Evolutionary conservation across 2,888 invertebrate genomes (phyloP).

Genomic region (Perdita meconis): DNA sequence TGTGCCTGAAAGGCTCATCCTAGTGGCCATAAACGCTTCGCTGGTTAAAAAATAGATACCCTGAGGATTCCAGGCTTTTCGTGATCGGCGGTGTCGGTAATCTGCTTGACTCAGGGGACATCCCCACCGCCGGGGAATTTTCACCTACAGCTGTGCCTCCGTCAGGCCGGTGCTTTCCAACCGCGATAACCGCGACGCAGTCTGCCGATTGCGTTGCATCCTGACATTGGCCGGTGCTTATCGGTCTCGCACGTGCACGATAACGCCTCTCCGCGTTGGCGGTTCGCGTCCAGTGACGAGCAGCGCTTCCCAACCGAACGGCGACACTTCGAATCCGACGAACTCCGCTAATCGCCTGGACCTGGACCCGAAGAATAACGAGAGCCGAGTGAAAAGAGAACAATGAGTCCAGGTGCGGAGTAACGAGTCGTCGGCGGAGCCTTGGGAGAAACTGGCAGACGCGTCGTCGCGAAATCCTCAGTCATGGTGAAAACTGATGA

Average conservation of each 20-base stretch:
- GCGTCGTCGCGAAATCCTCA: background rate
- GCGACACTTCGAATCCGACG: background rate
- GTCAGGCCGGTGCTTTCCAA: slow-evolving; percentile 23
- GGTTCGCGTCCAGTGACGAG: slow-evolving; percentile 10
- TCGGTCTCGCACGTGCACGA: slow-evolving; percentile 59
- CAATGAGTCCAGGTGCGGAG: slow-evolving; percentile 2
- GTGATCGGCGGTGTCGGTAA: slow-evolving; percentile 35
- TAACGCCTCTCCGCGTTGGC: slow-evolving; percentile 45
- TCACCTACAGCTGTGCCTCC: background rate
- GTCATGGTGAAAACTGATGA: slow-evolving; percentile 1
- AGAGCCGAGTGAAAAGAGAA: background rate
- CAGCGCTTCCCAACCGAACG: slow-evolving; percentile 10
- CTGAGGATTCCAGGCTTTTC: background rate
- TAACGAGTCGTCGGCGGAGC: background rate
- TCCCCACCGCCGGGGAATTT: slow-evolving; percentile 3
- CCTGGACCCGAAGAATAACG: background rate
- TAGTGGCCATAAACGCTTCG: too few relatives aligned
- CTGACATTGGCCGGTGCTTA: slow-evolving; percentile 64
- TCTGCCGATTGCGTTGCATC: slow-evolving; percentile 51
- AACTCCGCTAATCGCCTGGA: background rate
- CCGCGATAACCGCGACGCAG: slow-evolving; percentile 41
- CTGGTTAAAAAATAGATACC: too few relatives aligned
- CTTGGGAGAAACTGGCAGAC: background rate
- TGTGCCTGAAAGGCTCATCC: too few relatives aligned
- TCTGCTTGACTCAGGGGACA: slow-evolving; percentile 34